Conservation (phyloP, 2,113 vertebrate genomes). For the Picathartes gymnocephalus region DNA sequence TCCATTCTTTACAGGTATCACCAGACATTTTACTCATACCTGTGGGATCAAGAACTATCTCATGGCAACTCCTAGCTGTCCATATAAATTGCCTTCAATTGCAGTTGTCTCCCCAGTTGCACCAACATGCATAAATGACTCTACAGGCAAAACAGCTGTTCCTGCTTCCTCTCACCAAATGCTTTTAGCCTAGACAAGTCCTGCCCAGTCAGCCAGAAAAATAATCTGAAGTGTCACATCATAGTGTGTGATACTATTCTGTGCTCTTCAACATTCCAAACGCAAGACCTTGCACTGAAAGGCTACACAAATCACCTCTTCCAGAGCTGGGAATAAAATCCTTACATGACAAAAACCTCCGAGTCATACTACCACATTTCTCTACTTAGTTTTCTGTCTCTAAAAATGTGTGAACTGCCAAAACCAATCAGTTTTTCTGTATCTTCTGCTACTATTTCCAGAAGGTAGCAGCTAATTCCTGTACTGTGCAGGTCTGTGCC, state of each 20-base stretch:
- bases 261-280: not conserved
- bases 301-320: not conserved
- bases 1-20: not conserved
- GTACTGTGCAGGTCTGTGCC: not conserved
- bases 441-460: not conserved
- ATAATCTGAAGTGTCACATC: not conserved
- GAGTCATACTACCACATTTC: not conserved
- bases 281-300: not conserved
- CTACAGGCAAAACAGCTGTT: not conserved
- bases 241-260: rapidly evolving
- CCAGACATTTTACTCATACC: not conserved
- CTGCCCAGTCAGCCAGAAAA: constrained; percentile 10
- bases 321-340: not conserved
- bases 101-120: not conserved
- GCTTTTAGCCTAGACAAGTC: not conserved
- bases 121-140: not conserved
- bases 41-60: not conserved
- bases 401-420: not conserved
- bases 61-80: not conserved
- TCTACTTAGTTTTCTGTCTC: not conserved
- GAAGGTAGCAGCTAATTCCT: not conserved
- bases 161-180: not conserved
- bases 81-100: not conserved
- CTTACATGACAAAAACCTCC: not conserved
- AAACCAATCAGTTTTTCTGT: not conserved